Base-by-base conservation (phyloP, 2,113 vertebrate species). In the Gorilla gorilla region DNA sequence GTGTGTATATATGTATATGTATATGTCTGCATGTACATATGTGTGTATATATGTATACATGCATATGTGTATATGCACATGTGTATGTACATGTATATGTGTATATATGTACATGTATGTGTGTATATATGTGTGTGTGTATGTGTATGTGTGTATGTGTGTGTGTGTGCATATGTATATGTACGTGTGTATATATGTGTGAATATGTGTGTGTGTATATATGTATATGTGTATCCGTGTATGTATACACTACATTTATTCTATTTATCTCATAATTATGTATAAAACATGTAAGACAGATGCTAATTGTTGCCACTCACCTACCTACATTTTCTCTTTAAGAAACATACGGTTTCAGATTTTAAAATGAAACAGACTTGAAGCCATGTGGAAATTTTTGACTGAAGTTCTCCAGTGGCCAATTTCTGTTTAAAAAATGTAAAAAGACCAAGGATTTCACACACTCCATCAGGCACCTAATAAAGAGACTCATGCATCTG, bases 21-120 rank as follows among this genome's bases (percentile, higher is more conserved):
- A 0, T 48, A 48, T 48, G 0, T 48, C 2, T 48, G 11, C 12
- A 2, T 48, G 10, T 48, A 12, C 9, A 48, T 48, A 8, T 48
- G 48, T 48, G 45, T 48, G 0, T 48, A 11, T 48, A 48, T 48
- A 48, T 48, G 48, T 2, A 2, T 48, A 2, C 9, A 48, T 48
- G 45, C 9, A 9, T 48, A 9, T 48, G 8, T 48, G 9, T 48
- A 10, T 48, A 10, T 48, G 45, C 9, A 10, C 10, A 48, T 48
- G 9, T 48, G 8, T 48, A 8, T 48, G 45, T 48, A 2, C 9
- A 10, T 48, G 10, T 48, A 48, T 48, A 2, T 48, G 2, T 10
- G 2, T 48, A 1, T 48, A 48, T 48, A 10, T 48, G 9, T 48
- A 2, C 11, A 8, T 48, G 2, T 48, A 2, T 48, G 10, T 11